Evolutionary conservation across 2,797 vertebrate genomes (phyloP).

Genomic region (Myotis vivesi): DNA sequence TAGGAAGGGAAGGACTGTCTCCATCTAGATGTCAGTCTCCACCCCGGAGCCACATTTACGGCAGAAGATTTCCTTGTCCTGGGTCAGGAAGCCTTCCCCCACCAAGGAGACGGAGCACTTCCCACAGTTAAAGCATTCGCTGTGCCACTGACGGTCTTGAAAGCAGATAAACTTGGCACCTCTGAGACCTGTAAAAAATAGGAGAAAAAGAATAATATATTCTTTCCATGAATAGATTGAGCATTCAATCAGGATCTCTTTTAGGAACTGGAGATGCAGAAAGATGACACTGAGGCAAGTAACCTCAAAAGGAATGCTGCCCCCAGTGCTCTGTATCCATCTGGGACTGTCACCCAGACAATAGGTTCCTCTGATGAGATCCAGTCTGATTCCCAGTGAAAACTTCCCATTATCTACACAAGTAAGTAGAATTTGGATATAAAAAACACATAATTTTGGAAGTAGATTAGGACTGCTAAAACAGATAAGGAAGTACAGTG

Average conservation of each 20-base stretch:
- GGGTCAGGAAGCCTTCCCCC: slow-evolving; percentile 92
- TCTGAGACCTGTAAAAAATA: slow-evolving; percentile 88
- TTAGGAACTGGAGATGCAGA: background rate
- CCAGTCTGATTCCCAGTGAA: background rate
- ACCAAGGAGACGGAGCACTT: slow-evolving; percentile 92
- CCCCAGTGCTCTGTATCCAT: background rate
- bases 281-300: background rate
- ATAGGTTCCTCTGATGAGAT: background rate
- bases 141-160: slow-evolving; percentile 97
- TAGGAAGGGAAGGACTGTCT: background rate
- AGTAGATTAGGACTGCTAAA: background rate
- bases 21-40: slow-evolving; percentile 76
- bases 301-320: background rate
- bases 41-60: slow-evolving; percentile 90
- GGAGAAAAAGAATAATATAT: background rate
- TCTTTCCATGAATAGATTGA: slow-evolving; percentile 9
- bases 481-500: background rate
- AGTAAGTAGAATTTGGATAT: background rate
- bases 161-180: slow-evolving; percentile 95
- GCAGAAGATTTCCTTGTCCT: slow-evolving; percentile 91
- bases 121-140: slow-evolving; percentile 93
- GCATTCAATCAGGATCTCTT: background rate
- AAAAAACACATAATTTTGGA: background rate
- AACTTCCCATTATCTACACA: background rate
- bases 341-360: background rate